A percentile compares a stretch with the other conserved stretches of the same genome.
phyloP scores from a whole-genome alignment of 2,113 vertebrate species.

The Xiphophorus maculatus region DNA sequence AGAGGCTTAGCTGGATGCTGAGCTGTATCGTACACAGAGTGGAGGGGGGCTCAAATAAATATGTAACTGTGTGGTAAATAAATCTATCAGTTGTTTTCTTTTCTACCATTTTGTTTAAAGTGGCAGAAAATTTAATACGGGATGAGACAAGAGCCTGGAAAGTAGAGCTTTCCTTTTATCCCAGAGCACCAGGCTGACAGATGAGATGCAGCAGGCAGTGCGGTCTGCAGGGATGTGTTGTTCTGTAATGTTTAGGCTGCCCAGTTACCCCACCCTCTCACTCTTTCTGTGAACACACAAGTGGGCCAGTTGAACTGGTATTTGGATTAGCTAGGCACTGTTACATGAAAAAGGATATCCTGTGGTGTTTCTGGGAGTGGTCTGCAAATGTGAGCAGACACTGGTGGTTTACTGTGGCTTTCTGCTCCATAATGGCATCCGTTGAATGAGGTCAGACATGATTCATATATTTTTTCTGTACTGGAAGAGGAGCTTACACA shows the following conservation, averaged over 20 bases:
- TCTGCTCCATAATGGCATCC: slow-evolving; percentile 53
- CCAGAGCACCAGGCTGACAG: too few relatives aligned
- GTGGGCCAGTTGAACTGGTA: slow-evolving; percentile 59
- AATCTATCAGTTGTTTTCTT: neutral
- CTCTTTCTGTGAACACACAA: slow-evolving; percentile 39
- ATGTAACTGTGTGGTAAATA: slow-evolving; percentile 2
- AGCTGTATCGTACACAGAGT: slow-evolving; percentile 28
- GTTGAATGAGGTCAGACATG: slow-evolving; percentile 59
- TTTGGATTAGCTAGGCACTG: slow-evolving; percentile 55
- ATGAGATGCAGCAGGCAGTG: slow-evolving; percentile 21
- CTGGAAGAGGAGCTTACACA: slow-evolving; percentile 36
- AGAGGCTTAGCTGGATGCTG: slow-evolving; percentile 51
- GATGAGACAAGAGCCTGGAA: too few relatives aligned
- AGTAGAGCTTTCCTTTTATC: neutral
- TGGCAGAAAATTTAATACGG: neutral
- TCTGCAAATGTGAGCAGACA: slow-evolving; percentile 38
- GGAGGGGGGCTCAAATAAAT: slow-evolving; percentile 15
- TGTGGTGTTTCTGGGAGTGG: slow-evolving; percentile 60
- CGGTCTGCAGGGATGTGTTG: slow-evolving; percentile 36
- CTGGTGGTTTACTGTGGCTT: slow-evolving; percentile 20
- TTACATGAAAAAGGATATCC: slow-evolving; percentile 59
- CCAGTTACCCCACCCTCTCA: slow-evolving; percentile 53
- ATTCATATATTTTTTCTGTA: slow-evolving; percentile 22
- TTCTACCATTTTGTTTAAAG: neutral
- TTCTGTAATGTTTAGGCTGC: slow-evolving; percentile 35